These are phyloP conservation scores for Scotopteryx bipunctaria DNA, from an alignment of 2,888 invertebrate species.

Conservation along the genomic window DNA sequence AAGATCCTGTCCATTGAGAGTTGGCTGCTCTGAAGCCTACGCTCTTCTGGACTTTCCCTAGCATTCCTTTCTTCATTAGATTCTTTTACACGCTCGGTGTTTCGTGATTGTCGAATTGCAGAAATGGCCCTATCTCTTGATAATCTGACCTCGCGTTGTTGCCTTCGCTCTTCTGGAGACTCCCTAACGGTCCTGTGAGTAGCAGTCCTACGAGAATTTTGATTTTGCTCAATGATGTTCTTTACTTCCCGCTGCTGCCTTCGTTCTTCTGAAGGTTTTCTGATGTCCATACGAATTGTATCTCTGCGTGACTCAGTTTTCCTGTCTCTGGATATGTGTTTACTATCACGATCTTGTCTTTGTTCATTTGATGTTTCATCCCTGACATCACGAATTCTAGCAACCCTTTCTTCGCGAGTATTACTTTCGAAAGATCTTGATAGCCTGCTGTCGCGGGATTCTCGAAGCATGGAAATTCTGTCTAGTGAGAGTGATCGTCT, in stretches of 20 bases:
- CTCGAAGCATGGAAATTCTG: slow-evolving; percentile 7
- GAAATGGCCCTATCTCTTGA: background rate
- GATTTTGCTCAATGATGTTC: background rate
- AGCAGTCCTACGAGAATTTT: background rate
- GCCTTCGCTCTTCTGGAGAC: slow-evolving; percentile 3
- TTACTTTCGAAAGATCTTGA: slow-evolving; percentile 16
- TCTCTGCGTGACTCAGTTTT: background rate
- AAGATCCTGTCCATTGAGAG: slow-evolving; percentile 1
- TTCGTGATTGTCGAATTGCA: background rate
- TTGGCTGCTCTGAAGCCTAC: slow-evolving; percentile 14
- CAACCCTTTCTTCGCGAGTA: slow-evolving; percentile 5
- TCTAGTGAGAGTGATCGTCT: slow-evolving; percentile 7
- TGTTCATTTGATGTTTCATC: slow-evolving; percentile 8
- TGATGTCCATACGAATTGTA: background rate
- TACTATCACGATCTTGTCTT: background rate
- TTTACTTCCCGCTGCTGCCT: slow-evolving; percentile 5
- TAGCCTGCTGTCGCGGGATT: slow-evolving; percentile 2
- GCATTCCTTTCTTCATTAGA: slow-evolving; percentile 1
- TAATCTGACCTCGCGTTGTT: background rate
- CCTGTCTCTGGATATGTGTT: background rate
- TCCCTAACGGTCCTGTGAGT: background rate
- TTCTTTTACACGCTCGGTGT: background rate
- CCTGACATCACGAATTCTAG: slow-evolving; percentile 8
- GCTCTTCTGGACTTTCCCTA: slow-evolving; percentile 18
- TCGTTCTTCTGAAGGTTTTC: background rate